phyloP scores from a whole-genome alignment of 2,888 invertebrate genomes.

The Agrilus mali region DNA sequence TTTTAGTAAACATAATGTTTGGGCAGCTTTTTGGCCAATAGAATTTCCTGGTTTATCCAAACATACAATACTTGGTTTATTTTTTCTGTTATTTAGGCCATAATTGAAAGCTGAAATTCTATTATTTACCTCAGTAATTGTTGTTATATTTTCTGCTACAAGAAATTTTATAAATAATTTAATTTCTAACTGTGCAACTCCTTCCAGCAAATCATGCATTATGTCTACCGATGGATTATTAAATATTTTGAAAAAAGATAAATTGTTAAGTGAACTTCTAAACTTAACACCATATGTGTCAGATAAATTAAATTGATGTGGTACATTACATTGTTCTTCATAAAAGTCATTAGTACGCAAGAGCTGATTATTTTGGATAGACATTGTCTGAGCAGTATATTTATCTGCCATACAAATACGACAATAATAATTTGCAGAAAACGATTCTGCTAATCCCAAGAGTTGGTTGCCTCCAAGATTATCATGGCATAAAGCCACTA shows the following conservation, averaged over 20 bases:
- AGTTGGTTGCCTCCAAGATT: slow-evolving; percentile 15
- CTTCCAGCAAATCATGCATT: slow-evolving; percentile 17
- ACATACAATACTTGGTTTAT: slow-evolving; percentile 8
- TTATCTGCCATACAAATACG: slow-evolving; percentile 12
- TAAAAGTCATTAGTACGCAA: slow-evolving; percentile 3
- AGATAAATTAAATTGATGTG: too few relatives aligned
- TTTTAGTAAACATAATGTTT: slow-evolving; percentile 7
- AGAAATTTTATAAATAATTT: slow-evolving; percentile 8
- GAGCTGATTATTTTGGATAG: slow-evolving; percentile 3
- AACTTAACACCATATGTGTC: slow-evolving; percentile 6
- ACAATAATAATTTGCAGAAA: slow-evolving; percentile 15
- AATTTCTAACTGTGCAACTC: slow-evolving; percentile 13
- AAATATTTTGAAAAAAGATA: slow-evolving; percentile 10
- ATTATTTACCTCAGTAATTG: slow-evolving; percentile 8
- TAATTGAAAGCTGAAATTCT: slow-evolving; percentile 11
- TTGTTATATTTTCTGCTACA: slow-evolving; percentile 4
- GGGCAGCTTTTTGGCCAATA: slow-evolving; percentile 8
- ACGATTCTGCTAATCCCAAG: slow-evolving; percentile 16
- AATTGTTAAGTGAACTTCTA: slow-evolving; percentile 8
- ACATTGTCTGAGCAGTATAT: slow-evolving; percentile 2
- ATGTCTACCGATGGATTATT: slow-evolving; percentile 12
- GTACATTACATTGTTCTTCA: too few relatives aligned
- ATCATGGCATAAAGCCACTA: slow-evolving; percentile 11
- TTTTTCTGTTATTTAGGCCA: slow-evolving; percentile 7
- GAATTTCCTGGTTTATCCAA: slow-evolving; percentile 7